These are phyloP conservation scores for Lasiommata megera DNA, from an alignment of 2,888 invertebrate genomes.

Conservation along the genomic window DNA sequence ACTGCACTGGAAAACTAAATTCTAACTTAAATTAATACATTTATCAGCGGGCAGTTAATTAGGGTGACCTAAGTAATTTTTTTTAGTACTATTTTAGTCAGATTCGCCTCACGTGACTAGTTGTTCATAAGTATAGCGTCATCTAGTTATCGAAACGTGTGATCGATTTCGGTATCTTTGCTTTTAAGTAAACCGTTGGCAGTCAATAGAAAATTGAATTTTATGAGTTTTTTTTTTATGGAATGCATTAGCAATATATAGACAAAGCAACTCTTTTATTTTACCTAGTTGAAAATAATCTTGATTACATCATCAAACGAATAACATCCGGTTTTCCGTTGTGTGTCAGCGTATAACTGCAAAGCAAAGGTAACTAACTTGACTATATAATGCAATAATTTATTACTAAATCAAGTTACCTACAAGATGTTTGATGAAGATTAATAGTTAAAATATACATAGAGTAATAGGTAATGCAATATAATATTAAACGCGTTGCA, in stretches of 20 bases:
- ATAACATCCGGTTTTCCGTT: not conserved
- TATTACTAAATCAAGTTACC: slow-evolving; percentile 41
- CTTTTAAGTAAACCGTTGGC: not conserved
- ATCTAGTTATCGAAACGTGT: slow-evolving; percentile 43
- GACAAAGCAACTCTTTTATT: too few relatives aligned
- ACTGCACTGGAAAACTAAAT: slow-evolving; percentile 25
- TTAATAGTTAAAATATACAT: slow-evolving; percentile 23
- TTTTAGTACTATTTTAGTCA: slow-evolving; percentile 74
- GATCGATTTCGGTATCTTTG: not conserved
- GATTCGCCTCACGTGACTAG: slow-evolving; percentile 64
- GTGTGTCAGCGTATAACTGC: not conserved
- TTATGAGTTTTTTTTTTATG: too few relatives aligned
- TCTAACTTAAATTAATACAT: slow-evolving; percentile 17
- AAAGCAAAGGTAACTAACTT: not conserved
- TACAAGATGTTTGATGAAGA: slow-evolving; percentile 71
- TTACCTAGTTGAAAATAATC: too few relatives aligned
- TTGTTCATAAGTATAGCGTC: slow-evolving; percentile 47
- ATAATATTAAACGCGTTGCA: slow-evolving; percentile 33
- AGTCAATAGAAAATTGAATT: too few relatives aligned
- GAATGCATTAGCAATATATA: too few relatives aligned
- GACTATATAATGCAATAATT: slow-evolving; percentile 49
- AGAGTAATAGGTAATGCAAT: slow-evolving; percentile 29
- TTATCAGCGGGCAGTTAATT: slow-evolving; percentile 50
- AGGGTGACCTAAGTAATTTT: slow-evolving; percentile 50
- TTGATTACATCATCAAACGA: too few relatives aligned